These are phyloP conservation scores for Loripinus fragilis DNA, from an alignment of 2,888 invertebrate genomes.

Conservation along the genomic window DNA sequence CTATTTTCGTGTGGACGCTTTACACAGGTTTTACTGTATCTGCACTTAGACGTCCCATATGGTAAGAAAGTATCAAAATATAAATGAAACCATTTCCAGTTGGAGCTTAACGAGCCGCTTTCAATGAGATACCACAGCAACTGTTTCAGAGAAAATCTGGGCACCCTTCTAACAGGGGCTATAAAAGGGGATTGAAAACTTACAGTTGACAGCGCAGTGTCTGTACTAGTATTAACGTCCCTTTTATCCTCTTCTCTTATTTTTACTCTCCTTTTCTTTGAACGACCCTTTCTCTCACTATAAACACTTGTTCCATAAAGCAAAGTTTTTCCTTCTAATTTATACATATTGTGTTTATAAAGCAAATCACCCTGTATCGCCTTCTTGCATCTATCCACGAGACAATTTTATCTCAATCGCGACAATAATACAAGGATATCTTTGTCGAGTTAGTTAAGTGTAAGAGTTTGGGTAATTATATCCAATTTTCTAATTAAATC, in stretches of 20 bases:
- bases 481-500: constrained; percentile 14
- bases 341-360: neutral
- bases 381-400: neutral
- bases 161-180: too few relatives aligned
- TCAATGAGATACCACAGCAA: too few relatives aligned
- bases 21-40: too few relatives aligned
- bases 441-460: neutral
- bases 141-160: too few relatives aligned
- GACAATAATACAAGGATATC: neutral
- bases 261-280: neutral
- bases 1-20: too few relatives aligned
- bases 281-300: neutral
- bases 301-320: neutral
- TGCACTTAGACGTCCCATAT: too few relatives aligned
- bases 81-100: too few relatives aligned
- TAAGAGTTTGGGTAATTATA: neutral
- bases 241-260: neutral
- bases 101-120: too few relatives aligned
- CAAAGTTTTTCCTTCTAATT: constrained; percentile 5
- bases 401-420: neutral
- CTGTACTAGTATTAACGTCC: neutral
- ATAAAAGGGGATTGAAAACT: neutral
- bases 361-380: too few relatives aligned
- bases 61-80: too few relatives aligned
- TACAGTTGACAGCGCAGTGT: neutral